Evolutionary conservation across 2,888 invertebrate species (phyloP).

Genomic region (Pristionchus japonicus): DNA sequence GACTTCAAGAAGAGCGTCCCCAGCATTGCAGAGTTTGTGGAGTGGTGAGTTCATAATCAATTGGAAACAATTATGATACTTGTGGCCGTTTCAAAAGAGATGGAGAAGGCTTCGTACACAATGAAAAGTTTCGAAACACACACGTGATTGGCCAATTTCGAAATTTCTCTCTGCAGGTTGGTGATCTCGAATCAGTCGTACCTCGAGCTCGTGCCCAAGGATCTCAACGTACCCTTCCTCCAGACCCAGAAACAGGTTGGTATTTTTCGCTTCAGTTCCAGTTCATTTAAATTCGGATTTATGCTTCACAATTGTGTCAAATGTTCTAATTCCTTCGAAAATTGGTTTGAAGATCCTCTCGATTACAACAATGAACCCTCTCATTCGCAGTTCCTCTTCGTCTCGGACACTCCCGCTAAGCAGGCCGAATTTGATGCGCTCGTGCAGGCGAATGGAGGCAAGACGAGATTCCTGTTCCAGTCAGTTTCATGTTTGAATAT

Average conservation of each 20-base stretch:
- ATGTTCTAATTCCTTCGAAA: too few relatives aligned
- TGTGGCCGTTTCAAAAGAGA: too few relatives aligned
- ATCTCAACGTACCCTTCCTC: not conserved
- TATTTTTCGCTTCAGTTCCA: too few relatives aligned
- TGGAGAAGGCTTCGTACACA: too few relatives aligned
- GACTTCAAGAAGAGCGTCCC: not conserved
- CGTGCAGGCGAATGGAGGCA: not conserved
- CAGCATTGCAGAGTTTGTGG: not conserved
- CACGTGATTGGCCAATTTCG: not conserved
- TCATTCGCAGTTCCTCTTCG: slow-evolving; percentile 44
- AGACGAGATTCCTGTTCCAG: slow-evolving; percentile 37
- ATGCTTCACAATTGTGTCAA: too few relatives aligned
- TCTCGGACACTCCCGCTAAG: not conserved
- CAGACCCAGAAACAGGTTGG: not conserved
- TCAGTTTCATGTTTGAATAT: too few relatives aligned
- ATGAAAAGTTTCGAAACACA: too few relatives aligned
- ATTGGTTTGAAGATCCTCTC: too few relatives aligned
- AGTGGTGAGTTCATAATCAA: not conserved
- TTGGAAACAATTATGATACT: too few relatives aligned
- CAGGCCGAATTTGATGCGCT: slow-evolving; percentile 26
- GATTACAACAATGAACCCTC: too few relatives aligned
- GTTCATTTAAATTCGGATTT: too few relatives aligned
- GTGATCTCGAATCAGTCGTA: slow-evolving; percentile 34
- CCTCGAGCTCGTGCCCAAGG: not conserved
- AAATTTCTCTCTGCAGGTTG: not conserved